Conservation (phyloP, 2,113 vertebrate genomes). For the Bolborhynchus lineola region DNA sequence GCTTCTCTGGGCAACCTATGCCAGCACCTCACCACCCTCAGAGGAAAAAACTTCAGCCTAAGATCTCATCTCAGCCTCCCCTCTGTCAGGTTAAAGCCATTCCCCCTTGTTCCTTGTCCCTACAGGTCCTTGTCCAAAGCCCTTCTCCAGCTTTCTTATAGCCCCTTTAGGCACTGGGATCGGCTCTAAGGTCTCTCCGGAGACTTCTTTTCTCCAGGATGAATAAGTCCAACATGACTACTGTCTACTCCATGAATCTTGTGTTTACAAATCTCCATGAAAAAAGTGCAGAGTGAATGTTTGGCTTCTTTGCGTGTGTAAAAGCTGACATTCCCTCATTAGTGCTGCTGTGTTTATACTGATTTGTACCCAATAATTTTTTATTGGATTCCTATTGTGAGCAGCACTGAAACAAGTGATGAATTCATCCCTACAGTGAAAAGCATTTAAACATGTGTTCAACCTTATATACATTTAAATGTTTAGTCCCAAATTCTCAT, state of each 20-base stretch:
- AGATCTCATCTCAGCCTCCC: not conserved
- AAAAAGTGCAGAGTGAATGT: not conserved
- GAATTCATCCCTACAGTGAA: not conserved
- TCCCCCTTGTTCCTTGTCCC: not conserved
- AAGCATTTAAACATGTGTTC: not conserved
- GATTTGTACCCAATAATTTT: not conserved
- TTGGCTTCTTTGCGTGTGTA: not conserved
- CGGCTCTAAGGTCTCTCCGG: not conserved
- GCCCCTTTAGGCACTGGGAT: not conserved
- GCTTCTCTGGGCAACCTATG: not conserved
- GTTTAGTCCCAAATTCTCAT: not conserved
- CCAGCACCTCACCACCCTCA: not conserved
- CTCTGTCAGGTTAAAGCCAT: not conserved
- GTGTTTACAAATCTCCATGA: not conserved
- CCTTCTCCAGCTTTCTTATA: not conserved
- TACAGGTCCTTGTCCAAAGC: not conserved
- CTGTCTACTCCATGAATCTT: not conserved
- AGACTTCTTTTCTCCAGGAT: not conserved
- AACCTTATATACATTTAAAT: not conserved
- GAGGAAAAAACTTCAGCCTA: not conserved
- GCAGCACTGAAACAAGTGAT: not conserved
- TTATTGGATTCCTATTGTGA: not conserved
- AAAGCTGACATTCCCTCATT: not conserved
- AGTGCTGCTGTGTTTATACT: not conserved
- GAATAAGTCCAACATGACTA: fast-evolving